These are phyloP conservation scores for Temnothorax unifasciatus DNA, from an alignment of 2,888 invertebrate genomes.

Conservation along the genomic window DNA sequence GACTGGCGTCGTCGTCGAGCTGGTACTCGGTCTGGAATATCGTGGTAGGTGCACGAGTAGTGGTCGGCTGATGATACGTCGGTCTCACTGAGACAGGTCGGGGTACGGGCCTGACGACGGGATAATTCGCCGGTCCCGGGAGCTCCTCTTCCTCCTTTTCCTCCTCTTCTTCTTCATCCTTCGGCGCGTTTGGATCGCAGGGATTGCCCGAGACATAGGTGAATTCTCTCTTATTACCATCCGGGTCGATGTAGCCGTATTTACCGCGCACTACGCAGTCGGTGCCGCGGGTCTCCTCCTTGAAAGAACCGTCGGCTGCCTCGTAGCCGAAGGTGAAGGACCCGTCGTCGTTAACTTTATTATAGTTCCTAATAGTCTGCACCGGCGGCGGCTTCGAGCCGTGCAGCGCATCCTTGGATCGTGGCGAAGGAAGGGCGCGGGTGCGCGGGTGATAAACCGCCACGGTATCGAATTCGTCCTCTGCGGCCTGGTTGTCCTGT, in stretches of 20 bases:
- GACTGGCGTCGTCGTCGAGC: slow-evolving; percentile 87
- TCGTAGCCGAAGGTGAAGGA: slow-evolving; percentile 95
- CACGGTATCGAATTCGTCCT: slow-evolving; percentile 79
- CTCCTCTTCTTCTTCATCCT: slow-evolving; percentile 88
- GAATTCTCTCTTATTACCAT: slow-evolving; percentile 94
- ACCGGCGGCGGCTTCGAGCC: slow-evolving; percentile 91
- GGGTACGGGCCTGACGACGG: slow-evolving; percentile 87
- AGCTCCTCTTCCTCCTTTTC: slow-evolving; percentile 88
- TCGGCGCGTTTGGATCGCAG: slow-evolving; percentile 94
- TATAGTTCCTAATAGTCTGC: slow-evolving; percentile 94
- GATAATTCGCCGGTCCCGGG: slow-evolving; percentile 89
- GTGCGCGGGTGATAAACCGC: slow-evolving; percentile 83
- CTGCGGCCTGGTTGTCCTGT: slow-evolving; percentile 85
- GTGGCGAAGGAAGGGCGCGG: slow-evolving; percentile 84
- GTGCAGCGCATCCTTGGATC: slow-evolving; percentile 87
- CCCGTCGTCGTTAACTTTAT: slow-evolving; percentile 94
- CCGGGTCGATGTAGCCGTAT: slow-evolving; percentile 95
- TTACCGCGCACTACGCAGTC: slow-evolving; percentile 95
- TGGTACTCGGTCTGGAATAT: slow-evolving; percentile 91
- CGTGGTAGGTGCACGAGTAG: slow-evolving; percentile 89
- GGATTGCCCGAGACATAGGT: slow-evolving; percentile 95
- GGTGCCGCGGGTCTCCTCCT: slow-evolving; percentile 94
- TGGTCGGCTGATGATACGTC: slow-evolving; percentile 83
- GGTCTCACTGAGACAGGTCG: slow-evolving; percentile 86
- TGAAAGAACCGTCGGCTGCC: slow-evolving; percentile 94